Conservation (phyloP, 1,140 invertebrate species). For the Hycleus phaleratus region DNA sequence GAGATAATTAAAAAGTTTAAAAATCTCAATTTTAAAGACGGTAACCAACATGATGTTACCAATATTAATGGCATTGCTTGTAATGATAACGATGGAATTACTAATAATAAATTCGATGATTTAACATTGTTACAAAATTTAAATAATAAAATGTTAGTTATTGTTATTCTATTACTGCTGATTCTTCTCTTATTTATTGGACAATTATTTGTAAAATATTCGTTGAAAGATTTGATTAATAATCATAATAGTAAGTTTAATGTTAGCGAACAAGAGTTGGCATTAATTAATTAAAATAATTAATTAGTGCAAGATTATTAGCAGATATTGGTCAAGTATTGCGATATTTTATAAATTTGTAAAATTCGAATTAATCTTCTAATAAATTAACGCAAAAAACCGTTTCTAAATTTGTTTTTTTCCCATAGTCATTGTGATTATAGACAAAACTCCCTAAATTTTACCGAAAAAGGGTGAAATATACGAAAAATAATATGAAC, state of each 20-base stretch:
- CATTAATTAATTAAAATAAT: no score
- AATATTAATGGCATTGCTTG: slow-evolving; percentile 1
- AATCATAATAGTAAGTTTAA: not conserved
- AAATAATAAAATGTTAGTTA: not conserved
- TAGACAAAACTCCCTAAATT: no score
- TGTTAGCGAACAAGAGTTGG: not conserved
- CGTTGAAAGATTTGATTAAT: not conserved
- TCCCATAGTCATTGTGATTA: no score
- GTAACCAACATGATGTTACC: not conserved
- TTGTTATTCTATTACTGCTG: not conserved
- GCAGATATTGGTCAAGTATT: no score
- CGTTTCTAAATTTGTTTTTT: no score
- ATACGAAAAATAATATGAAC: no score
- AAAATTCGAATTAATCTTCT: no score
- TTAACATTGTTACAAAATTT: not conserved
- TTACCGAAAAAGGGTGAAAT: no score
- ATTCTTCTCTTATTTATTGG: no score
- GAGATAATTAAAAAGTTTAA: not conserved
- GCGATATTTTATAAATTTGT: no score
- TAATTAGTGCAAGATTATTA: no score
- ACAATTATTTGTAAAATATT: not conserved
- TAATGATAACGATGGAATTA: not conserved
- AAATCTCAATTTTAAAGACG: not conserved
- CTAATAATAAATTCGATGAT: not conserved
- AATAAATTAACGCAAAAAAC: no score